Base-by-base conservation (phyloP, 2,797 vertebrate genomes). In the Columba guinea region DNA sequence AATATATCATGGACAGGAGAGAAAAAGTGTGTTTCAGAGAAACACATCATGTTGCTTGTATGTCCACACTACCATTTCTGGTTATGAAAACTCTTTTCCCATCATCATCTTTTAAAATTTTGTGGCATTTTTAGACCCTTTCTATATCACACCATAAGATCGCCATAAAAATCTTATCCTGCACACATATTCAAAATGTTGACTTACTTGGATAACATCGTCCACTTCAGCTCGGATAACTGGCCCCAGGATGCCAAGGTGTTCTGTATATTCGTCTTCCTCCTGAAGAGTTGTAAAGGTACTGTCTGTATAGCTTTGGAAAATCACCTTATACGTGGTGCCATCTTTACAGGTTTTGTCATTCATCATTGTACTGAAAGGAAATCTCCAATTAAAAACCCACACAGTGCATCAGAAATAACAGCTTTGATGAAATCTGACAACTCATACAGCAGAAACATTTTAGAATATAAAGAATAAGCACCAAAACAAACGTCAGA, bases 221-320 rank as follows among this genome's bases (percentile, higher is more conserved):
- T 98, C 98, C 86, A 99, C 98, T 96, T 99, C 99, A 11, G 99
- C 99, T 95, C 98, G 98, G 84, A 99, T 99, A 63, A 99, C 71
- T 7, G 99, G 99, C 16, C 99, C 99, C 56, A 99, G 98, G 95
- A 99, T 98, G 60, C 99, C 99, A 11, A 99, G 98, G 80, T 99
- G 99, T 84, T 99, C 98, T 27, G 98, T 98, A 11, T 98, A 95
- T 95, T 99, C 99, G 3, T 99, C 99, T 26, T 84, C 97, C 81
- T 98, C 94, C 44, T 98, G 98, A 35, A 97, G 98, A 24, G 83
- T 98, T 2, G 59, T 98, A 93, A 99, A 99, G 51, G 97, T 98
- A 41, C 97, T 98, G 77, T 99, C 99, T 58, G 98, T 91, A 89
- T 99, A 99, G 75, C 98, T 97, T 87, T 98, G 98, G 97, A 99